A percentile compares a stretch with the other conserved stretches of the same genome.
Evolutionary conservation across 2,113 vertebrate genomes (phyloP).

Genomic region (Lophotis ruficrista): DNA sequence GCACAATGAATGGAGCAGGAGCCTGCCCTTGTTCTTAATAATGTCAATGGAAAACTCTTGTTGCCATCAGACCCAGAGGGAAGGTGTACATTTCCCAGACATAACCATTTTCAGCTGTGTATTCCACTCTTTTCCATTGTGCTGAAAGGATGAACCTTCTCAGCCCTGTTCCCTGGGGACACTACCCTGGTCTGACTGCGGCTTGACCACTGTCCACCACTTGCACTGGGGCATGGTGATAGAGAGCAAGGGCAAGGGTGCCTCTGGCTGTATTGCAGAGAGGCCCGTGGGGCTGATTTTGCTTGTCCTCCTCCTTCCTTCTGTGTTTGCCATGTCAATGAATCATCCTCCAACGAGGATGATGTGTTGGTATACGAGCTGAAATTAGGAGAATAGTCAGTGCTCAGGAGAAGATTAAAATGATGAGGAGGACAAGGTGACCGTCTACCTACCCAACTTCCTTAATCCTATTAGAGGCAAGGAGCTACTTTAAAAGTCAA

Average conservation of each 20-base stretch:
- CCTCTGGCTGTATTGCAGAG: neutral
- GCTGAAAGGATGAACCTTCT: neutral
- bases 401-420: constrained; percentile 40
- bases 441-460: neutral
- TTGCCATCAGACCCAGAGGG: neutral
- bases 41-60: neutral
- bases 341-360: neutral
- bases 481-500: constrained; percentile 51
- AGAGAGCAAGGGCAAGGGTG: neutral
- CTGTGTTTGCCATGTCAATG: neutral
- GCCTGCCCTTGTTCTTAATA: neutral
- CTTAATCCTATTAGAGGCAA: neutral
- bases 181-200: neutral
- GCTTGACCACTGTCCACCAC: neutral
- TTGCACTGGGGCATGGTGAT: neutral
- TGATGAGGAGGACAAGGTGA: neutral
- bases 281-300: neutral
- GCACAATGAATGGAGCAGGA: fast-evolving
- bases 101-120: neutral
- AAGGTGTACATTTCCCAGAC: neutral
- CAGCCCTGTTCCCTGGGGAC: neutral
- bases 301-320: neutral
- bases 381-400: constrained; percentile 28
- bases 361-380: constrained; percentile 7
- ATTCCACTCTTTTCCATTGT: neutral